phyloP scores from a whole-genome alignment of 30 jellyfish, hydroid and myxozoan species.

The Aurelia sp. region DNA sequence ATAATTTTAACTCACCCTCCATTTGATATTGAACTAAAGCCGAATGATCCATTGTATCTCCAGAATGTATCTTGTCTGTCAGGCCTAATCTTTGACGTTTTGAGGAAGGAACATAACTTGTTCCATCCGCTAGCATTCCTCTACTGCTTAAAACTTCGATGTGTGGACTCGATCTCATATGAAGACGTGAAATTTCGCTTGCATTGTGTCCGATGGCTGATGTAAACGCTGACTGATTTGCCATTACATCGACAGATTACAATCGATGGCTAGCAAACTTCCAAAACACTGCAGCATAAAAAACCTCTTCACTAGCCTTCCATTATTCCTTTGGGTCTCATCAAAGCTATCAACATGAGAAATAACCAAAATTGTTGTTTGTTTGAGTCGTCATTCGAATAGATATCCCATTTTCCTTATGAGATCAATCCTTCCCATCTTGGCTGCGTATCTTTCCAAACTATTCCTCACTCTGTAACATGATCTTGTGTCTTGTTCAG shows the following conservation, averaged over 20 bases:
- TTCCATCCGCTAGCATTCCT: constrained; percentile 67
- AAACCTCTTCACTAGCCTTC: not conserved
- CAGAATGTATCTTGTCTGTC: constrained; percentile 47
- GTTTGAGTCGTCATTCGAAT: too few species aligned
- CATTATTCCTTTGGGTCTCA: not conserved
- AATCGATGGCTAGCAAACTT: too few species aligned
- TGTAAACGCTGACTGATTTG: constrained; percentile 66
- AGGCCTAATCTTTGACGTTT: constrained; percentile 63
- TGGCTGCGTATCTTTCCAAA: not conserved
- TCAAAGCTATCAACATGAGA: constrained; percentile 11
- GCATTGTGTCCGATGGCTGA: constrained; percentile 71
- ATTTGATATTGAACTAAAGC: constrained; percentile 54
- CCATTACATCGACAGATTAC: constrained; percentile 17
- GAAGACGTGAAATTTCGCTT: constrained; percentile 50
- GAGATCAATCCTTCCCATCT: not conserved
- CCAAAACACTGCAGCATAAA: constrained; percentile 4
- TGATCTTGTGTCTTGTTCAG: constrained; percentile 29
- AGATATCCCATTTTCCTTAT: not conserved
- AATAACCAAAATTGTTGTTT: not conserved
- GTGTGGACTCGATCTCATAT: constrained; percentile 47
- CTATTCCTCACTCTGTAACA: constrained; percentile 16
- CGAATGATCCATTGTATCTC: constrained; percentile 50
- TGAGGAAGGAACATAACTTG: constrained; percentile 59
- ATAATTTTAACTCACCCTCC: constrained; percentile 29
- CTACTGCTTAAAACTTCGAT: constrained; percentile 63